Evolutionary conservation across 2,797 vertebrate genomes (phyloP), one percentile per base, ranked within the genome.

Genomic region (Eleutherodactylus coqui): DNA sequence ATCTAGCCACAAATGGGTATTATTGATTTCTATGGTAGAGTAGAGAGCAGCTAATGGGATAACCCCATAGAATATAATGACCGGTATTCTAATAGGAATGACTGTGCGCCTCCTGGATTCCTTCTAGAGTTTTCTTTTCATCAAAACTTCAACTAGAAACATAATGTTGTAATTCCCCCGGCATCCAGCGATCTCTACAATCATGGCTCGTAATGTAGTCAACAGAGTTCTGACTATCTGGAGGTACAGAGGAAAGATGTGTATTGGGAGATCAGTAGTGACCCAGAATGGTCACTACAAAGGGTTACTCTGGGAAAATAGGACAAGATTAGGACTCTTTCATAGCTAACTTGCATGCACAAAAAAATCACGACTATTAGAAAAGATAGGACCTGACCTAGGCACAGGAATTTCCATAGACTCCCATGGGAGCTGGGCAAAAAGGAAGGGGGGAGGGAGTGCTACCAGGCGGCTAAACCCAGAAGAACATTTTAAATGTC

Each of bases 61-160:
- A 67, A 45, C 41, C 29, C 43, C 78, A 67, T 34, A 21, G 60
- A 62, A 80, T 45, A 67, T 49, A 80, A 80, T 76, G 73, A 53
- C 29, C n/a, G 7, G 29, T 34, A 10, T 76, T 24, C 45, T 34
- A 34, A 29, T 34, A 38, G 21, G 17, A 49, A 70, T 53, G 38
- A 19, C 24, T 10, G 38, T 29, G 38, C 13, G 5, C 7, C 19
- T 70, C 67, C 38, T 38, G 34, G 8, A 70, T 36, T 6, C 34
- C n/a, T 41, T 70, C 21, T n/a, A 70, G 1, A 4, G 21, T 4
- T 41, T 69, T 24, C 67, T n/a, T 16, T 5, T 72, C 41, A 43
- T 72, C 10, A 11, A n/a, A 43, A 72, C 14, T 70, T 45, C 69
- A n/a, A 3, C 29, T 19, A 38, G 34, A 38, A 69, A 36, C 21